Evolutionary conservation across 2,113 vertebrate species (phyloP).

Genomic region (Circaetus gallicus): DNA sequence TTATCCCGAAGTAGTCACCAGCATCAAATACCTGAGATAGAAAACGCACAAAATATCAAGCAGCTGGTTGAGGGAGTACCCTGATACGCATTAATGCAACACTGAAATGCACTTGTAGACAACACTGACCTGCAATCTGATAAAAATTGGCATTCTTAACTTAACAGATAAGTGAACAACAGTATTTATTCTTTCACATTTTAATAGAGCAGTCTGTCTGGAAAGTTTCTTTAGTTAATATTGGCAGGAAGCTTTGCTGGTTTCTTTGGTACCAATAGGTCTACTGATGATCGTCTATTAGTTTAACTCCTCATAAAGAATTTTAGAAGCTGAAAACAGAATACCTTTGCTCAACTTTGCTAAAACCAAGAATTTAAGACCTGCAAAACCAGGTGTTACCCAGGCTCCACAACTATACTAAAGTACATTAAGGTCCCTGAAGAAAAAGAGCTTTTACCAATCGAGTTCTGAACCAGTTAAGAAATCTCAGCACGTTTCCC

Average conservation of each 20-base stretch:
- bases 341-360: background rate
- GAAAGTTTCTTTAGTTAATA: background rate
- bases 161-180: background rate
- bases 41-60: background rate
- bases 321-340: background rate
- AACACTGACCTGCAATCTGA: background rate
- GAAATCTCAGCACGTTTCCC: background rate
- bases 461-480: background rate
- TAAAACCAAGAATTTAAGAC: background rate
- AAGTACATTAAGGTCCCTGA: background rate
- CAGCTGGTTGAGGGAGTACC: background rate
- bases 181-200: background rate
- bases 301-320: background rate
- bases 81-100: rapidly evolving
- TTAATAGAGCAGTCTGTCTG: background rate
- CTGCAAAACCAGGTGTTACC: background rate
- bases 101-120: background rate
- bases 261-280: background rate
- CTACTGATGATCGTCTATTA: background rate
- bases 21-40: constrained; percentile 88
- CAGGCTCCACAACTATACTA: background rate
- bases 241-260: background rate
- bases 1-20: constrained; percentile 92
- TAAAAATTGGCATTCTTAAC: background rate
- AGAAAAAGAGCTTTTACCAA: background rate